Base-by-base conservation (phyloP, 1,140 invertebrate species). In the Atta cephalotes region DNA sequence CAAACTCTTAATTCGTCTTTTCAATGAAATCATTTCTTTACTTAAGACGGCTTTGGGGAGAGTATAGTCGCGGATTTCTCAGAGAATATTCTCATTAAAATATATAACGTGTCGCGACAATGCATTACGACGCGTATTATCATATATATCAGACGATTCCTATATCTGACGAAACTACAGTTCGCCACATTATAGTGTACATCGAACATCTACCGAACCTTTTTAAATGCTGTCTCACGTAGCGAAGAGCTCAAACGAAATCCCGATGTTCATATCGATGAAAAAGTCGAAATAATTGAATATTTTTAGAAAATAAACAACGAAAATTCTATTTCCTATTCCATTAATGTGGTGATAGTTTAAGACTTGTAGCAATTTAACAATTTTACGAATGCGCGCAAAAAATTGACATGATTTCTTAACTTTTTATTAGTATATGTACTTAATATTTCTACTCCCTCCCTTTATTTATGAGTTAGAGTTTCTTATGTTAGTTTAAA, bases 1-100 rank as follows among this genome's bases (percentile, higher is more conserved):
- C 39, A 85, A 85, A 85, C 76, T 84, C 39, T 53, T 81, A 81
- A 81, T 81, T 81, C 79, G 56, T 76, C 80, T 84, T 84, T 63
- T 58, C 56, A 71, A 84, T 76, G 25, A 84, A 84, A 84, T 76
- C 39, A 84, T 76, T 76, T 63, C 62, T 72, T 84, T 76, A 62
- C 70, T 84, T 62, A 74, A 5, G 21, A 82, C 35, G 16, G 31
- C 53, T 81, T 58, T 74, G 18, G n/a, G 14, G 2, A 14, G 39
- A 28, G 16, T 16, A 35, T 6, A n/a, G 31, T 5, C 66, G 56
- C 25, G 56, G 70, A 63, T 60, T 49, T 84, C 70, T 84, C 18
- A 51, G 39, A 49, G 28, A 25, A n/a, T 18, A n/a, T 21, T 51
- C 68, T 63, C 70, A 51, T 84, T 84, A 51, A 76, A 84, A 84